Percentiles rank a stretch among this genome's conserved stretches.
Evolutionary conservation across 1,140 invertebrate genomes (phyloP).

Genomic region (Leptinotarsa texana): DNA sequence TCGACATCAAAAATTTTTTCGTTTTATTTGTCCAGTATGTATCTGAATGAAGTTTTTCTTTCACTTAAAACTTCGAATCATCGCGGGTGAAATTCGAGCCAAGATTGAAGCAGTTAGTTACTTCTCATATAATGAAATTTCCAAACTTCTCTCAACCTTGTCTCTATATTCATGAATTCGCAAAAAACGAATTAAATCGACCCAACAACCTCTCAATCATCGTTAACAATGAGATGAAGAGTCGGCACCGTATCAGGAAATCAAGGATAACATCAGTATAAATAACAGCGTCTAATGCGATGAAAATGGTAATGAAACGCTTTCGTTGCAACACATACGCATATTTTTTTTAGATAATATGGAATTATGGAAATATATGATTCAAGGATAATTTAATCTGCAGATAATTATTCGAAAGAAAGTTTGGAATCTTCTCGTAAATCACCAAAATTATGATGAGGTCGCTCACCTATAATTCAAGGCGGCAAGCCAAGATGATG

Average conservation of each 20-base stretch:
- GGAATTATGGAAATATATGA: too few species aligned
- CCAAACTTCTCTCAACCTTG: too few species aligned
- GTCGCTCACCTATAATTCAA: neutral
- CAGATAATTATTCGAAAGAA: neutral
- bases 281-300: neutral
- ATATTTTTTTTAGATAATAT: neutral
- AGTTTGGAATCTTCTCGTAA: neutral
- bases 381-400: neutral
- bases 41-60: too few species aligned
- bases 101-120: too few species aligned
- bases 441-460: neutral
- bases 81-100: too few species aligned
- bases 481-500: neutral
- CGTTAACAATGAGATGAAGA: neutral
- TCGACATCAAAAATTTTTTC: too few species aligned
- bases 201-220: too few species aligned
- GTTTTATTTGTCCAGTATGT: too few species aligned
- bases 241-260: neutral
- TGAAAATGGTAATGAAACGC: neutral
- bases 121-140: too few species aligned
- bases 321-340: neutral
- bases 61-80: too few species aligned
- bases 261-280: neutral
- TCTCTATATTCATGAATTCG: too few species aligned
- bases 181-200: too few species aligned